Conservation (phyloP, 1,140 invertebrate species). For the Acromyrmex echinatior region DNA sequence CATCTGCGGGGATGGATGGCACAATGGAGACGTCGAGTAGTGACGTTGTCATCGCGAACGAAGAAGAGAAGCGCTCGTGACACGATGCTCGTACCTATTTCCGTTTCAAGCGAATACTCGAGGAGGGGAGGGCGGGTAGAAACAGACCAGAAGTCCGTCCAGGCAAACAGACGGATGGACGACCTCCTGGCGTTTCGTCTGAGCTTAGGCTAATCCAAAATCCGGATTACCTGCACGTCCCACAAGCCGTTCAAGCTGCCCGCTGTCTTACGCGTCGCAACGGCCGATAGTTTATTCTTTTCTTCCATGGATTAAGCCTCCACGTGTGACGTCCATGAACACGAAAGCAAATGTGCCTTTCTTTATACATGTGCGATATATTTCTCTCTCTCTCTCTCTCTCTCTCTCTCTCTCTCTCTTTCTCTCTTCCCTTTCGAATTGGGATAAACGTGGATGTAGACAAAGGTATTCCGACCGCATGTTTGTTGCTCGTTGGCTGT, state of each 20-base stretch:
- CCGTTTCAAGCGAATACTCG: conserved; percentile 70
- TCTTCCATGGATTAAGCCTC: conserved; percentile 24
- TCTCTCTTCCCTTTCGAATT: background rate
- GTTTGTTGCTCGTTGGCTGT: conserved; percentile 16
- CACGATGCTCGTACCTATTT: conserved; percentile 60
- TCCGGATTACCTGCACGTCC: conserved; percentile 82
- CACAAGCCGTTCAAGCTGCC: conserved; percentile 72
- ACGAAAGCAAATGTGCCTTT: conserved; percentile 47
- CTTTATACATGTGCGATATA: conserved; percentile 1
- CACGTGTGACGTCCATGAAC: conserved; percentile 30
- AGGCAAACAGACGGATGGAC: conserved; percentile 37
- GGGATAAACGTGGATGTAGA: conserved; percentile 43
- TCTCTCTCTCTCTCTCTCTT: background rate
- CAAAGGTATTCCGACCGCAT: conserved; percentile 45
- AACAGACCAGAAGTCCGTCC: conserved; percentile 46
- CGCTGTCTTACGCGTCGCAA: conserved; percentile 75
- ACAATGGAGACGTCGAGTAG: conserved; percentile 71
- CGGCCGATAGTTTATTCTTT: conserved; percentile 52
- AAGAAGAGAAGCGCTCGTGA: conserved; percentile 58
- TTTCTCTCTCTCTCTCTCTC: background rate
- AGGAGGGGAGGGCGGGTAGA: conserved; percentile 42
- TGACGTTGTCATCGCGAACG: conserved; percentile 65
- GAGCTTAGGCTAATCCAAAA: conserved; percentile 83
- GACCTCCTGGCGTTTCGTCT: conserved; percentile 74
- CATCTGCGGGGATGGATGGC: conserved; percentile 30